A percentile compares a stretch with the other conserved stretches of the same genome.
Conservation (phyloP, 2,113 vertebrate species). For the Microcebus murinus region DNA sequence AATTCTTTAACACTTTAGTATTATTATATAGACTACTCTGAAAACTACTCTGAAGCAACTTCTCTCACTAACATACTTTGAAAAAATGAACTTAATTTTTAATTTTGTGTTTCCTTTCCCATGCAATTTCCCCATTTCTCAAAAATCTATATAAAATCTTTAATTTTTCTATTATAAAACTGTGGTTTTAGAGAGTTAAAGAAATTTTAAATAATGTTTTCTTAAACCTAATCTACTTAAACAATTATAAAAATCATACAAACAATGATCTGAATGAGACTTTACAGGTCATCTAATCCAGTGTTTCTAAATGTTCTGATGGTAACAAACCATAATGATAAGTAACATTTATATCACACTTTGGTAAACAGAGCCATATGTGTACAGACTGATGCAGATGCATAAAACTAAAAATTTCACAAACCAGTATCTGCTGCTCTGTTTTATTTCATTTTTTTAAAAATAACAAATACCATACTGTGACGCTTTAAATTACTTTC, state of each 20-base stretch:
- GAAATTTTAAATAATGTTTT: not conserved
- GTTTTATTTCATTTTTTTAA: conserved; percentile 29
- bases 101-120: not conserved
- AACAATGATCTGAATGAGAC: not conserved
- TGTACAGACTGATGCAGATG: not conserved
- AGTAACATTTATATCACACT: not conserved
- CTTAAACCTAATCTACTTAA: not conserved
- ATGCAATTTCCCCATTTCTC: not conserved
- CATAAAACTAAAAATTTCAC: not conserved
- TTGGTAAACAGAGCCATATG: not conserved
- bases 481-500: not conserved
- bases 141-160: conserved; percentile 16
- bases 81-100: not conserved
- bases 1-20: not conserved
- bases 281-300: not conserved
- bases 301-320: not conserved
- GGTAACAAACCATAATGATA: not conserved
- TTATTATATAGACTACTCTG: not conserved
- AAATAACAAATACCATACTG: not conserved
- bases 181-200: not conserved
- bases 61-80: conserved; percentile 1
- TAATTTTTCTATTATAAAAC: conserved; percentile 3
- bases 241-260: not conserved
- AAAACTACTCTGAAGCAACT: not conserved
- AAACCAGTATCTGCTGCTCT: not conserved